Conservation (phyloP, 2,888 invertebrate genomes). For the Dermolepida albohirtum region DNA sequence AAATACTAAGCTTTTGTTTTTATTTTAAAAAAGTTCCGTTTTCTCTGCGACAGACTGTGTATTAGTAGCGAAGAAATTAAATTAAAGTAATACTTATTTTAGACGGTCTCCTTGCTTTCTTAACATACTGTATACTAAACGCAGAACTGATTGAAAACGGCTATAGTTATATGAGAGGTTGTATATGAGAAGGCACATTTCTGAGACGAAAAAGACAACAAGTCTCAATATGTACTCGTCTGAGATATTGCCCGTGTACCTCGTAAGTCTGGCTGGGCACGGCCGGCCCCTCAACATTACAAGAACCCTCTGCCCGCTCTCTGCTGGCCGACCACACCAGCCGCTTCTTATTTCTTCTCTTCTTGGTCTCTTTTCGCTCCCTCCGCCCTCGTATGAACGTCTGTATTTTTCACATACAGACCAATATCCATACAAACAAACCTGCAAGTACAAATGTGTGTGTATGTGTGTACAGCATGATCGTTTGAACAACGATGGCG, state of each 20-base stretch:
- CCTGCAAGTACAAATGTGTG: constrained; percentile 1
- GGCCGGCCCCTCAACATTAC: constrained; percentile 40
- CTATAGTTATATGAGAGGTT: no score
- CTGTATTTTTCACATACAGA: constrained; percentile 11
- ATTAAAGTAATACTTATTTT: no score
- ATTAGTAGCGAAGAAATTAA: no score
- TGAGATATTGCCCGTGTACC: constrained; percentile 57
- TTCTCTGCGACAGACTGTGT: no score
- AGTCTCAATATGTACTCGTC: constrained; percentile 55
- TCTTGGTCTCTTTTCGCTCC: constrained; percentile 23
- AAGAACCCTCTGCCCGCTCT: constrained; percentile 29
- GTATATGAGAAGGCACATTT: no score
- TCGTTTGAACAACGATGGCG: no score
- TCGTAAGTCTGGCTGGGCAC: constrained; percentile 55
- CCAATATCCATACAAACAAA: not conserved
- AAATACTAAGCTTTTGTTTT: no score
- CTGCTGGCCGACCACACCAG: constrained; percentile 40
- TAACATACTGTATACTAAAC: no score
- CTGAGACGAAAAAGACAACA: constrained; percentile 49
- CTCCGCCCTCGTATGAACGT: constrained; percentile 24
- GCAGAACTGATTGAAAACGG: no score
- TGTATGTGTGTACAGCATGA: not conserved
- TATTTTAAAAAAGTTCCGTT: no score
- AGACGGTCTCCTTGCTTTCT: no score
- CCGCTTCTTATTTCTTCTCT: constrained; percentile 8